phyloP scores from a whole-genome alignment of 92 coral and sea anemone genomes.

The Epizoanthus stellaris region DNA sequence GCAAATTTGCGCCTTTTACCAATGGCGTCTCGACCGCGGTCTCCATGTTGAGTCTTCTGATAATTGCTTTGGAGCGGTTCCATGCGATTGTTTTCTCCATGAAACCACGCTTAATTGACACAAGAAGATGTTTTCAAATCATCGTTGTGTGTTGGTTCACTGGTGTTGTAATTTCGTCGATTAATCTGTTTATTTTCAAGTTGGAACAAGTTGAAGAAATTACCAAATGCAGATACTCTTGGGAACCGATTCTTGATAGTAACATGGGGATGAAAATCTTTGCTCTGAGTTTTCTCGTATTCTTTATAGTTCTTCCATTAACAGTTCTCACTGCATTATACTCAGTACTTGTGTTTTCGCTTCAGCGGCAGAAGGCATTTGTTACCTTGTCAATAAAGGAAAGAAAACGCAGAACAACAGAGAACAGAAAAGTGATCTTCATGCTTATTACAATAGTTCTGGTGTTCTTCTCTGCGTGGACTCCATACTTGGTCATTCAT shows the following conservation, averaged over 20 bases:
- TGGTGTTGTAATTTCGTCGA: constrained; percentile 7
- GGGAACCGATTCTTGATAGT: not conserved
- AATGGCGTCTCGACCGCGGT: not conserved
- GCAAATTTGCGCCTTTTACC: constrained; percentile 3
- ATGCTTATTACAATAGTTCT: constrained; percentile 1
- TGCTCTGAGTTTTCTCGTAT: not conserved
- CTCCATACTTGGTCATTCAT: constrained; percentile 5
- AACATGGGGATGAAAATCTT: constrained; percentile 8
- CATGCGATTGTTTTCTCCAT: constrained; percentile 2
- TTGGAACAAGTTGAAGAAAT: not conserved
- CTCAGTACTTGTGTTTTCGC: not conserved
- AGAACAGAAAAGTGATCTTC: constrained; percentile 17
- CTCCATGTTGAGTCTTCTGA: not conserved
- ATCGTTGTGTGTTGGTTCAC: not conserved
- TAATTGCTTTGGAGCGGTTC: not conserved
- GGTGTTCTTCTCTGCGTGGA: constrained; percentile 17
- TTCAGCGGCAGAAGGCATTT: not conserved
- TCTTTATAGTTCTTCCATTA: not conserved
- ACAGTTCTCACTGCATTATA: constrained; percentile 5
- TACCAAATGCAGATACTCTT: constrained; percentile 15
- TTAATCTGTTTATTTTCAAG: constrained; percentile 9
- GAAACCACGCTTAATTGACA: constrained; percentile 10
- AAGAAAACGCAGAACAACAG: not conserved
- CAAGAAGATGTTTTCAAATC: not conserved
- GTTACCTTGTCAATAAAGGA: not conserved